These are phyloP conservation scores for Erethizon dorsatum DNA, from an alignment of 2,797 vertebrate genomes.

Conservation along the genomic window DNA sequence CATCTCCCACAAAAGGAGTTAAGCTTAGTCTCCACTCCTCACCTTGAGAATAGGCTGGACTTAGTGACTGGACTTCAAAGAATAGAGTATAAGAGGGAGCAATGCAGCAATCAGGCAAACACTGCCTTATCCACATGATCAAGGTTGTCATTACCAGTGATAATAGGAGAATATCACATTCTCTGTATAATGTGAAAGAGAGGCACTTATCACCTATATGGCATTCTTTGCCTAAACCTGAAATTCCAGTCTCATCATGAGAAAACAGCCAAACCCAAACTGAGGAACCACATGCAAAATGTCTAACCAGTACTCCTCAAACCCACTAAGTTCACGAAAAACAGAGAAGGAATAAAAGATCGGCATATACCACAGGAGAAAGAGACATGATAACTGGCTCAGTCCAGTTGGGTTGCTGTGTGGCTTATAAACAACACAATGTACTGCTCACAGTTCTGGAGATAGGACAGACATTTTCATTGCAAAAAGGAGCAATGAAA, in stretches of 20 bases:
- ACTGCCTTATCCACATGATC: background rate
- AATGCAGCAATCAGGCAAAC: background rate
- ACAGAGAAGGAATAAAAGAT: slow-evolving; percentile 5
- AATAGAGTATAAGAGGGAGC: background rate
- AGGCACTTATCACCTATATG: background rate
- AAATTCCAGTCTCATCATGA: background rate
- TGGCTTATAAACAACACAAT: background rate
- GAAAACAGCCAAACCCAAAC: slow-evolving; percentile 23
- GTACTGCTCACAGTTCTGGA: background rate
- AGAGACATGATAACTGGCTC: background rate
- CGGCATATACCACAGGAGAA: background rate
- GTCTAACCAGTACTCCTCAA: background rate
- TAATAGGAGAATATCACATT: background rate
- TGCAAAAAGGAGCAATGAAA: background rate
- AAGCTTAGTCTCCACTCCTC: background rate
- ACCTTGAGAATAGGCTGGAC: background rate
- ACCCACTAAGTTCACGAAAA: slow-evolving; percentile 23
- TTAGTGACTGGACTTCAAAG: slow-evolving; percentile 38
- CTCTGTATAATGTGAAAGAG: background rate
- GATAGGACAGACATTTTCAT: background rate
- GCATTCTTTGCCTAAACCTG: background rate
- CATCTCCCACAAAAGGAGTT: background rate
- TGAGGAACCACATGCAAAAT: background rate
- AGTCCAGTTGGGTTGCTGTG: background rate
- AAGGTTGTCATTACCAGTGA: background rate